Evolutionary conservation across 2,113 vertebrate species (phyloP).

Genomic region (human (Homo sapiens)): DNA sequence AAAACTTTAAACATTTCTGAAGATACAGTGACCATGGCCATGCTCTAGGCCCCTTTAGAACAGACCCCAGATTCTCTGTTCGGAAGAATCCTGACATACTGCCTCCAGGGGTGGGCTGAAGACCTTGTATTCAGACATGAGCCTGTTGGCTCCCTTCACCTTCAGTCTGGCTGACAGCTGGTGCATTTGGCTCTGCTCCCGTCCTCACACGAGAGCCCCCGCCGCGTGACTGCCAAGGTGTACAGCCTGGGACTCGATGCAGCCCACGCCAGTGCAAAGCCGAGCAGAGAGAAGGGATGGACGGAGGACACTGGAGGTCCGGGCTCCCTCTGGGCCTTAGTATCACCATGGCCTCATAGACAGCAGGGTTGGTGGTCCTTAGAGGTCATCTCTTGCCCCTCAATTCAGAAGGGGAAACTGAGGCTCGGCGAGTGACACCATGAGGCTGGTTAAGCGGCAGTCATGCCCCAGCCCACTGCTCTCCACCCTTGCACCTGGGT

Average conservation of each 20-base stretch:
- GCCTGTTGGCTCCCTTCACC: neutral
- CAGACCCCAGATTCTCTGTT: neutral
- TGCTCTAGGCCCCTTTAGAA: neutral
- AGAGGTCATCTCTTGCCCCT: neutral
- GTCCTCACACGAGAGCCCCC: neutral
- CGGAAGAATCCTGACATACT: neutral
- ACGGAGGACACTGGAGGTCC: neutral
- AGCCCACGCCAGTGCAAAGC: neutral
- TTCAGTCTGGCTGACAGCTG: neutral
- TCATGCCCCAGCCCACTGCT: neutral
- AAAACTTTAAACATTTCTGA: neutral
- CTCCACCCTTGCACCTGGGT: neutral
- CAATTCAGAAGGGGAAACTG: neutral
- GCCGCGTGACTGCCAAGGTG: neutral
- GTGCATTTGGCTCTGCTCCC: neutral
- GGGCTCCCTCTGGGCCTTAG: neutral
- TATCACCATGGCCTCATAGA: neutral
- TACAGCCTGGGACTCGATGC: no score
- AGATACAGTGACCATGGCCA: neutral
- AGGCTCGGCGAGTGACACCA: neutral
- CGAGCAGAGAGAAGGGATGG: neutral
- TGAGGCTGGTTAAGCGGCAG: neutral
- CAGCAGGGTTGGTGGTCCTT: neutral
- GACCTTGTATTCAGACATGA: neutral
- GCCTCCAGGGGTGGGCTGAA: neutral